Evolutionary conservation across 1,140 invertebrate species (phyloP), one percentile per base, ranked within the genome.

Genomic region (Brachionus calyciflorus): DNA sequence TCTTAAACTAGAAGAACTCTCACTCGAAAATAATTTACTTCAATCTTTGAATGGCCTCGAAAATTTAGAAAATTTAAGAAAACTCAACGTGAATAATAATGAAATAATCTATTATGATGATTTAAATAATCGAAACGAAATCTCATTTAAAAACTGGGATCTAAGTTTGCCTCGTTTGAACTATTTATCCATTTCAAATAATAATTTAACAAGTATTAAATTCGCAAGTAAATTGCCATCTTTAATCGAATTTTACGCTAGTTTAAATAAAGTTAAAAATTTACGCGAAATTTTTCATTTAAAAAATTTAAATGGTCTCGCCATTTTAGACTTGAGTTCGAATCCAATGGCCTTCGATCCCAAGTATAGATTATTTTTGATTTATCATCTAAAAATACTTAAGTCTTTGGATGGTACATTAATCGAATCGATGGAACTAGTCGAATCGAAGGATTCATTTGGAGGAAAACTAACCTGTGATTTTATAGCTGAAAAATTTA

Each of bases 11-110:
- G 80, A 82, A 76, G 83, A 85, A 3, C 85, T 98, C 41, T 95
- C 92, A 78, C 84, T 97, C 79, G 93, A 96, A 85, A 91, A 92
- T 79, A 98, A 97, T 86, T 89, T 90, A 83, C 91, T 98, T 48
- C 87, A 87, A 4, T 89, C 91, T 79, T 84, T 98, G 2, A 92
- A 92, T 51, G 90, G 93, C 0, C 89, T 98, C 78, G 88, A 90
- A 28, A 91, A 89, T 1, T 84, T 96, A 41, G 88, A 88, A 79
- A 91, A 89, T 80, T 87, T 97, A n/a, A 89, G 92, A 21, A 92
- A 92, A 0, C 90, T 96, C 68, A 92, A 93, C 82, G 84, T 96
- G 7, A 91, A 91, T 81, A 89, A 89, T 68, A 96, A 96, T 83
- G 89, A 89, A 78, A 88, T 96, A 68, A 88, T 87, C 19, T 86